Conservation (phyloP, 1,140 invertebrate genomes). For the Bombus balteatus region DNA sequence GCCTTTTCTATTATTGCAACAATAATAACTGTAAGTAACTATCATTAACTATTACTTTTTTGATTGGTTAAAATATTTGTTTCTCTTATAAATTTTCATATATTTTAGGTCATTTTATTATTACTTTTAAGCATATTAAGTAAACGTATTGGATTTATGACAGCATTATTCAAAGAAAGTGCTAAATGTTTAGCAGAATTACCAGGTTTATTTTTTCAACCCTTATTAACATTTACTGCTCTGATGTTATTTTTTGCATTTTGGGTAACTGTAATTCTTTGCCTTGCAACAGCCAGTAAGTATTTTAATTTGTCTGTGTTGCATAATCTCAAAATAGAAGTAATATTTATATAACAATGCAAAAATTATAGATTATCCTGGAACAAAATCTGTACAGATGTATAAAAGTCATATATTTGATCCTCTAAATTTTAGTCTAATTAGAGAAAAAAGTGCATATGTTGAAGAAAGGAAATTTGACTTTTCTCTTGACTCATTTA, state of each 20-base stretch:
- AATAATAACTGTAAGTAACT: conserved; percentile 89
- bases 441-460: conserved; percentile 62
- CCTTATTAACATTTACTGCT: conserved; percentile 92
- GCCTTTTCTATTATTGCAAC: conserved; percentile 94
- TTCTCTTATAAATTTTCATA: conserved; percentile 52
- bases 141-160: conserved; percentile 90
- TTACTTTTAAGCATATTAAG: conserved; percentile 91
- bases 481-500: conserved; percentile 65
- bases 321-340: background rate
- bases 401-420: conserved; percentile 73
- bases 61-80: conserved; percentile 20
- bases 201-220: conserved; percentile 93
- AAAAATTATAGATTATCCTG: conserved; percentile 79
- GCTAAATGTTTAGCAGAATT: conserved; percentile 92
- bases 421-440: conserved; percentile 70
- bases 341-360: conserved; percentile 29
- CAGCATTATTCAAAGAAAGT: conserved; percentile 93
- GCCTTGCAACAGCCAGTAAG: conserved; percentile 88
- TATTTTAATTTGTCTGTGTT: conserved; percentile 52
- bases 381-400: conserved; percentile 79
- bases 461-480: conserved; percentile 66
- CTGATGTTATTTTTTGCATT: conserved; percentile 91
- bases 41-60: conserved; percentile 13
- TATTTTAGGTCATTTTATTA: conserved; percentile 89
- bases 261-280: conserved; percentile 92